Evolutionary conservation across 2,113 vertebrate species (phyloP), one percentile per base, ranked within the genome.

Genomic region (Beaufortia kweichowensis): DNA sequence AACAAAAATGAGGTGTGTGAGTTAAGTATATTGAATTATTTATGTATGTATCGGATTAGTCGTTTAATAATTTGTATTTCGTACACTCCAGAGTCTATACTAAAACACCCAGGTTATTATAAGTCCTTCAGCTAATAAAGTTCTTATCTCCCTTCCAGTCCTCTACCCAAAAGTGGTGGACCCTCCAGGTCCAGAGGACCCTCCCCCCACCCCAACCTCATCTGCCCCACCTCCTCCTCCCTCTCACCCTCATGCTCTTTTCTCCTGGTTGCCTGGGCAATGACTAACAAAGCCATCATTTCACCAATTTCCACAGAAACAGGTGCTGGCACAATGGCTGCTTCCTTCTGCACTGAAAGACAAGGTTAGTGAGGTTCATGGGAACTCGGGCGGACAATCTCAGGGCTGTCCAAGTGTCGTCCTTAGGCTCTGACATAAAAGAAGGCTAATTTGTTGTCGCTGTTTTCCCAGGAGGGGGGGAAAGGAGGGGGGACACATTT

Each of bases 251-350:
- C 82, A 60, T 75, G 53, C 80, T 88, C 86, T 85, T 90, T 91
- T 90, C 89, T 91, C 88, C 85, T 83, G 86, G 92, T 93, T 85
- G 85, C 82, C 90, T 76, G 83, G 86, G 90, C 61, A 81, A 92
- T 63, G 78, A 82, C 92, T 93, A 92, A 93, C 92, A 93, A 93
- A 93, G 92, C 91, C 92, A 92, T 93, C 92, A 93, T 92, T 92
- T 93, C 90, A 93, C 91, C 92, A 92, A 92, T 92, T 92, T 93
- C 90, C 92, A 92, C 90, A 92, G 91, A 92, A 91, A 92, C 92
- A 93, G 91, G 92, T 93, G 92, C 91, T 92, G 90, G 92, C 91
- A 93, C 91, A 93, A 93, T 92, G 90, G 90, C 89, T 69, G 91
- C 90, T 92, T 93, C 91, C 91, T 92, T 78, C 85, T 75, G 50